A percentile compares a stretch with the other conserved stretches of the same genome.
phyloP scores from a whole-genome alignment of 2,888 invertebrate genomes.

The Acheta domesticus region DNA sequence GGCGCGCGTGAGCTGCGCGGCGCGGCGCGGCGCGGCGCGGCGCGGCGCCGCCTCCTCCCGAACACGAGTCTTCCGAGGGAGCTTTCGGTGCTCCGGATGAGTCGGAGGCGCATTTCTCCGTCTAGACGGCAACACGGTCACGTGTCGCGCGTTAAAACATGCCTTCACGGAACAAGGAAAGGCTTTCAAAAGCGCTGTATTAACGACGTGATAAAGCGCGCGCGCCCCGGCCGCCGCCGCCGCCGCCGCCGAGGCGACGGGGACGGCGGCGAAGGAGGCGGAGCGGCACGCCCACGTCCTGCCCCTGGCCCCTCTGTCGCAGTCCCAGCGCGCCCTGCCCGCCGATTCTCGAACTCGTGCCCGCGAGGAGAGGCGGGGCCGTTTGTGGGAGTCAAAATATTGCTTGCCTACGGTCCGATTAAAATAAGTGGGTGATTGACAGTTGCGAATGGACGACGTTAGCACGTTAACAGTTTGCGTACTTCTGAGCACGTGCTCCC shows the following conservation, averaged over 20 bases:
- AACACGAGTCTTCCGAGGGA: neutral
- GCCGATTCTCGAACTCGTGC: neutral
- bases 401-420: no score
- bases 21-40: no score
- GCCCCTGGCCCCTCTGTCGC: neutral
- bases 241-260: neutral
- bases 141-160: conserved; percentile 18
- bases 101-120: conserved; percentile 18
- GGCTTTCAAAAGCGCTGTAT: conserved; percentile 18
- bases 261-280: neutral
- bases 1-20: neutral
- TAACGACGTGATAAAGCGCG: conserved; percentile 18
- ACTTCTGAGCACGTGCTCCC: no score
- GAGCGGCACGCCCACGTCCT: neutral
- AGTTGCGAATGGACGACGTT: no score
- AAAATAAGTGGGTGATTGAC: no score
- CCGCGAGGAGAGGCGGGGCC: neutral
- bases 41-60: neutral
- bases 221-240: no score
- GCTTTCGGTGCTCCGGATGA: conserved; percentile 6
- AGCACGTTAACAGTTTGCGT: no score
- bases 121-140: conserved; percentile 7
- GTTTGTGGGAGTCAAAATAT: neutral
- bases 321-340: neutral
- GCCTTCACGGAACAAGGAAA: conserved; percentile 18